Conservation (phyloP, 2,797 vertebrate genomes). For the Sebastes glaucus region DNA sequence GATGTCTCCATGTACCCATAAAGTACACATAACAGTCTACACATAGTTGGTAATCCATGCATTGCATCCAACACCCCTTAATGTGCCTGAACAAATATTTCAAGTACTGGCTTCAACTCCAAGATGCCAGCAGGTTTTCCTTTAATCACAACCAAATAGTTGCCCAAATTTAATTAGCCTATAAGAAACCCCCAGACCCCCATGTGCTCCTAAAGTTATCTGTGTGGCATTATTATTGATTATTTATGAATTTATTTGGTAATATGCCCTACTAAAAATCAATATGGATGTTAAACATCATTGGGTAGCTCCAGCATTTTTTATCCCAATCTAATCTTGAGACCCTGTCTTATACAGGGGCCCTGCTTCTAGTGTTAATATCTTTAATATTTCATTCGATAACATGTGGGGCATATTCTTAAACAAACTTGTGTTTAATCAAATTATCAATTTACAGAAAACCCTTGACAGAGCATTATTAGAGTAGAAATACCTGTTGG, state of each 20-base stretch:
- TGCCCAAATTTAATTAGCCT: too few relatives aligned
- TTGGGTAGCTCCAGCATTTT: neutral
- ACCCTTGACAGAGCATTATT: neutral
- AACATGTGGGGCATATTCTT: neutral
- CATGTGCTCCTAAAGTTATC: too few relatives aligned
- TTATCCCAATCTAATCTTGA: neutral
- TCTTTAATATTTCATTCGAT: neutral
- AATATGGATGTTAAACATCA: neutral
- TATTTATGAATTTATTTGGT: neutral
- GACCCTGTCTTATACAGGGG: neutral
- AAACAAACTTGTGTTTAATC: neutral
- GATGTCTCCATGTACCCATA: neutral
- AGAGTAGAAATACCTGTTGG: neutral
- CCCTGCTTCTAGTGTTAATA: neutral
- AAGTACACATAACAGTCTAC: neutral
- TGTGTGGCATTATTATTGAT: neutral
- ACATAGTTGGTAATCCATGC: neutral
- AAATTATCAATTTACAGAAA: neutral
- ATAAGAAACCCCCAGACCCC: too few relatives aligned
- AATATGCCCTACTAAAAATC: neutral
- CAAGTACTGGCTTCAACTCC: neutral
- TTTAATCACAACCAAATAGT: neutral
- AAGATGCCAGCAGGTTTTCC: neutral
- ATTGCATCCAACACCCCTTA: neutral
- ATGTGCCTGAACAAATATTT: neutral